Evolutionary conservation across 1,140 invertebrate species (phyloP), one percentile per base, ranked within the genome.

Genomic region (Drosophila lacteicornis): DNA sequence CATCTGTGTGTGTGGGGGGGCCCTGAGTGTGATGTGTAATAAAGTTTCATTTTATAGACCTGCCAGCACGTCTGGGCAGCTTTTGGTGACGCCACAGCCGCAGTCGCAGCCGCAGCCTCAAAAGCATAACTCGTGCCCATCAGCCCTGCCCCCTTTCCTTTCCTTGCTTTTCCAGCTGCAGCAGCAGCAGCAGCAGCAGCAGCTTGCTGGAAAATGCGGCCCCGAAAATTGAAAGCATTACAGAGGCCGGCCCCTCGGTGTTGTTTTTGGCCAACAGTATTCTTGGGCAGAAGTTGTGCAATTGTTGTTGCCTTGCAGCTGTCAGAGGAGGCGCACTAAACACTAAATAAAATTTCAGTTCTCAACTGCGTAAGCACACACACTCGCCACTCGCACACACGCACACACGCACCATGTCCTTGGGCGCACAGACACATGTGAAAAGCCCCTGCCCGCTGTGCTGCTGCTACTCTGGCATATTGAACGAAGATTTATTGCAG

Each of bases 401-500:
- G 4, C 42, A 60, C 19, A 47, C 46, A 84, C 65, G 59, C 67
- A 77, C 46, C 65, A 87, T 90, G 85, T 84, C 84, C 83, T 90
- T 88, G 80, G 77, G 65, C 84, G 51, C 56, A 45, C 33, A 49
- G 13, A 45, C 36, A 45, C 47, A 77, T 82, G 68, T 71, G 43
- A 43, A 59, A 36, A 58, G 74, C 19, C 74, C 79, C 61, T 42
- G 6, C 81, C 58, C 49, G 60, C 58, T 70, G 70, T 80, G 81
- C 66, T 25, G 22, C 27, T 33, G 30, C 33, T 62, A 63, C 78
- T 87, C 81, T 90, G 82, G 63, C 88, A 88, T 87, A 88, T 82
- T 87, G 84, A 91, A 91, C 84, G 88, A 91, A 91, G 88, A 91
- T 91, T 91, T 91, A 91, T 91, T 91, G 81, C 84, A 82, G 62